Evolutionary conservation across 2,797 vertebrate species (phyloP).

Genomic region (Limnodromus scolopaceus): DNA sequence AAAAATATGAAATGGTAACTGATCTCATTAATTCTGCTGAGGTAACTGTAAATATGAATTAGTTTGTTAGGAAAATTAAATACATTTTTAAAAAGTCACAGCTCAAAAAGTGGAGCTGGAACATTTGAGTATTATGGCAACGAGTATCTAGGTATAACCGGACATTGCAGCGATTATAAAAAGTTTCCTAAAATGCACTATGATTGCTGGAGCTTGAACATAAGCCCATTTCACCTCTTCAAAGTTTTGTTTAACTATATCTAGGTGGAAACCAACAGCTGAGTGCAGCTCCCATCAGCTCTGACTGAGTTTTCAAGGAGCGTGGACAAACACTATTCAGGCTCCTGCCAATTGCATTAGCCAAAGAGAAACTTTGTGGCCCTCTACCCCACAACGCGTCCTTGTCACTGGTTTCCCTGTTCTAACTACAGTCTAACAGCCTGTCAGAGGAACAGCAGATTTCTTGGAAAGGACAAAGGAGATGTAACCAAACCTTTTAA

Average conservation of each 20-base stretch:
- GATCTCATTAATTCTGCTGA: background rate
- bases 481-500: background rate
- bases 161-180: background rate
- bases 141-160: background rate
- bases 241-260: background rate
- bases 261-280: background rate
- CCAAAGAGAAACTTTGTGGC: background rate
- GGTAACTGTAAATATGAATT: background rate
- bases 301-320: background rate
- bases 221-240: background rate
- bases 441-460: background rate
- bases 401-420: background rate
- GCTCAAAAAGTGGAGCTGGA: background rate
- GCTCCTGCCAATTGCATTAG: background rate
- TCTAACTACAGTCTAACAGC: background rate
- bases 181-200: background rate
- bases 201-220: background rate
- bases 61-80: background rate
- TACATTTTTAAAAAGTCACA: background rate
- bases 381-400: fast-evolving
- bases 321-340: background rate
- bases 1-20: background rate
- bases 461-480: background rate
- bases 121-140: background rate
- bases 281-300: background rate